phyloP scores from a whole-genome alignment of 2,113 vertebrate genomes.

The Hemiscyllium ocellatum region DNA sequence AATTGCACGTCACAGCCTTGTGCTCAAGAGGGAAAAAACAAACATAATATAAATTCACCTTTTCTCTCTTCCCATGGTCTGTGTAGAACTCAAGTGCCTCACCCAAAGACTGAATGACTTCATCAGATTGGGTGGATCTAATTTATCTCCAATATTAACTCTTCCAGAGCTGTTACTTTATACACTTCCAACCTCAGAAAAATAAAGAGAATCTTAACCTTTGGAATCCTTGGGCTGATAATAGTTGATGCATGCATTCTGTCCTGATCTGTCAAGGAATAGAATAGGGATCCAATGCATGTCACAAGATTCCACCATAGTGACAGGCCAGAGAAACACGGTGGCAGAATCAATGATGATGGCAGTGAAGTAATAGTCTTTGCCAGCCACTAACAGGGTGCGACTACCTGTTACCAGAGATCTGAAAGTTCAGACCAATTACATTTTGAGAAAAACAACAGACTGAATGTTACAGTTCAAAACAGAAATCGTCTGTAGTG shows the following conservation, averaged over 20 bases:
- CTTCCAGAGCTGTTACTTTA: too few species aligned
- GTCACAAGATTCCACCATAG: neutral
- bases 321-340: neutral
- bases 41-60: too few species aligned
- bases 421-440: neutral
- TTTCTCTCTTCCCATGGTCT: too few species aligned
- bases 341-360: neutral
- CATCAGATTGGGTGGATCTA: too few species aligned
- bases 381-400: neutral
- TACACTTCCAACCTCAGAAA: neutral
- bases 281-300: neutral
- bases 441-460: neutral
- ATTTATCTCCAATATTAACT: too few species aligned
- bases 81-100: too few species aligned
- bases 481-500: conserved; percentile 36
- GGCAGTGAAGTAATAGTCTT: neutral
- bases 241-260: neutral
- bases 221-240: neutral
- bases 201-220: neutral
- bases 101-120: too few species aligned
- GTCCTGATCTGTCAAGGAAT: neutral
- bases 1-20: too few species aligned
- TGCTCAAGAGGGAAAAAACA: too few species aligned
- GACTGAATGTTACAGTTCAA: neutral
- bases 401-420: neutral